Conservation (phyloP, 2,888 invertebrate species). For the Endomychus coccineus region DNA sequence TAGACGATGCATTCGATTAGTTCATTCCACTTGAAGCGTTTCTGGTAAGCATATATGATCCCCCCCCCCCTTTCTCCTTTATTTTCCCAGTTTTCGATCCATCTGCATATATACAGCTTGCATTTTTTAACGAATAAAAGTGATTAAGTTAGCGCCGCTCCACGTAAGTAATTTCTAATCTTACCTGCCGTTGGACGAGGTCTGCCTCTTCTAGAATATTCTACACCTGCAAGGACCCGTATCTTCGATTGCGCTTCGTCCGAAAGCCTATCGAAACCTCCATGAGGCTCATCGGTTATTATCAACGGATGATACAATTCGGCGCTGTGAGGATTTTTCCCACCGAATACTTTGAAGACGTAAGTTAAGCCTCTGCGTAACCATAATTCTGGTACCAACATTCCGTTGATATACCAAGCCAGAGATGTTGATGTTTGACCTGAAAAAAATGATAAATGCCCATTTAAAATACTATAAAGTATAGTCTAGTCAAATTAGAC, state of each 20-base stretch:
- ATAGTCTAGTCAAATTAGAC: too few species aligned
- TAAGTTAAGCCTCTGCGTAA: slow-evolving; percentile 79
- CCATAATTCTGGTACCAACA: slow-evolving; percentile 79
- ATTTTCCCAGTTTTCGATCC: too few species aligned
- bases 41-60: too few species aligned
- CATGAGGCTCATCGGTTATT: slow-evolving; percentile 76
- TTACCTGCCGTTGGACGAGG: slow-evolving; percentile 69
- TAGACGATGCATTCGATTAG: too few species aligned
- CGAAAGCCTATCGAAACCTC: slow-evolving; percentile 70
- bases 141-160: too few species aligned
- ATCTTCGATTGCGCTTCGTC: slow-evolving; percentile 64
- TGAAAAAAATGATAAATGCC: slow-evolving; percentile 25
- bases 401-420: slow-evolving; percentile 91
- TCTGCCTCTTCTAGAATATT: slow-evolving; percentile 73
- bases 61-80: too few species aligned
- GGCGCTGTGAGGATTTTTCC: slow-evolving; percentile 81
- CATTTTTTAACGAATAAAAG: too few species aligned
- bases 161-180: too few species aligned
- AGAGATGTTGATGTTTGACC: slow-evolving; percentile 63
- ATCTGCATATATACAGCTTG: too few species aligned
- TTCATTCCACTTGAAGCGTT: too few species aligned
- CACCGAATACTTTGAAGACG: slow-evolving; percentile 72
- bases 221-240: slow-evolving; percentile 71
- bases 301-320: slow-evolving; percentile 84
- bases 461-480: too few species aligned